phyloP scores from a whole-genome alignment of 2,797 vertebrate genomes.

The Gobio occitaniae region DNA sequence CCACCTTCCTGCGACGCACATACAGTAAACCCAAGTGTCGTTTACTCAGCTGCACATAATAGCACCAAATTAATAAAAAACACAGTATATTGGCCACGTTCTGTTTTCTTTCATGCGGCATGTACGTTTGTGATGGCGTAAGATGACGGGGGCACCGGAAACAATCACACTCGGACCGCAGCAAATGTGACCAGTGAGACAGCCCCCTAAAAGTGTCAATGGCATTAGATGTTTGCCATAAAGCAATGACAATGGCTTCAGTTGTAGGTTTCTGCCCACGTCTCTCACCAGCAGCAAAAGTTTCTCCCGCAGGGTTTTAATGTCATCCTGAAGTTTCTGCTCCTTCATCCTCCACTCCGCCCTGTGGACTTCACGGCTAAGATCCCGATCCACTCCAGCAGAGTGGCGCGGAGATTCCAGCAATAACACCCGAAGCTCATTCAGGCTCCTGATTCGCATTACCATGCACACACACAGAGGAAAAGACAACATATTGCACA shows the following conservation, averaged over 20 bases:
- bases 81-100: not conserved
- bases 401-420: conserved; percentile 93
- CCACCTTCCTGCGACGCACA: no score
- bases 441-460: conserved; percentile 84
- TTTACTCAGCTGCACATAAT: no score
- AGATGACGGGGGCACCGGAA: not conserved
- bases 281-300: conserved; percentile 88
- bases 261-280: not conserved
- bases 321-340: conserved; percentile 97
- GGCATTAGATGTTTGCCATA: not conserved
- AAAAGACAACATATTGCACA: not conserved
- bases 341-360: conserved; percentile 95
- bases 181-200: no score
- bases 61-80: not conserved
- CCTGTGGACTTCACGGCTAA: conserved; percentile 91
- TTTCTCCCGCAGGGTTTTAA: conserved; percentile 91
- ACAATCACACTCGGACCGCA: no score
- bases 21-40: no score
- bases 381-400: conserved; percentile 87
- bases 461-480: conserved; percentile 5
- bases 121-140: not conserved
- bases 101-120: not conserved
- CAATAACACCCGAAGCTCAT: conserved; percentile 89
- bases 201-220: not conserved
- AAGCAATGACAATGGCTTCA: not conserved